phyloP scores from a whole-genome alignment of 2,888 invertebrate species.

The Drosophila rubida region DNA sequence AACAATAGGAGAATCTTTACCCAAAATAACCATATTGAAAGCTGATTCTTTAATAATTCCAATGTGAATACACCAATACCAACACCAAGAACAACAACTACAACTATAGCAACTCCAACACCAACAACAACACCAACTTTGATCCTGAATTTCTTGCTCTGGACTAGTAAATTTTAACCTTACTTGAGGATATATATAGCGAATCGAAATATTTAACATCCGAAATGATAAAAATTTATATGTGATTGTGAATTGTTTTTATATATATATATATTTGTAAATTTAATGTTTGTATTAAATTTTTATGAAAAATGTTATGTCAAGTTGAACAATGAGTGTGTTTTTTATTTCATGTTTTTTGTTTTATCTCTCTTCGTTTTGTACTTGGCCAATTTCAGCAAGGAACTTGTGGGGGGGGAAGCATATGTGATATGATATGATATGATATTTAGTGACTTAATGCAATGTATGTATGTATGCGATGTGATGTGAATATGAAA shows the following conservation, averaged over 20 bases:
- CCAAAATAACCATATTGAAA: constrained; percentile 42
- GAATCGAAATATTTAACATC: constrained; percentile 77
- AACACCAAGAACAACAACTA: constrained; percentile 26
- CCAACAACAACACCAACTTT: constrained; percentile 58
- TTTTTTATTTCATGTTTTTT: constrained; percentile 15
- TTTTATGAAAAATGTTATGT: constrained; percentile 78
- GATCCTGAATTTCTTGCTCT: constrained; percentile 77
- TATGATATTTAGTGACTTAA: not conserved
- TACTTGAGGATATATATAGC: constrained; percentile 73
- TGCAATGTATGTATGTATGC: constrained; percentile 10
- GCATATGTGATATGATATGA: constrained; percentile 9
- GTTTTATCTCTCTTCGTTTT: constrained; percentile 3
- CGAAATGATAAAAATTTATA: constrained; percentile 77
- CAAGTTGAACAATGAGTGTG: constrained; percentile 64
- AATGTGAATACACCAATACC: constrained; percentile 53
- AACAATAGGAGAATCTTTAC: constrained; percentile 11
- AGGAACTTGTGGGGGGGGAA: constrained; percentile 40
- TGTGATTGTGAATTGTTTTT: constrained; percentile 78
- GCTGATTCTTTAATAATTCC: constrained; percentile 58
- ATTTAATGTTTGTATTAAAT: constrained; percentile 79
- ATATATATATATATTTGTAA: constrained; percentile 75
- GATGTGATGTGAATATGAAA: constrained; percentile 9
- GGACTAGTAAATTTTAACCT: constrained; percentile 77
- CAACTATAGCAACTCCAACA: constrained; percentile 24
- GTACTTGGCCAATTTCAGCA: constrained; percentile 32